These are phyloP conservation scores for Drosophila antonietae DNA, from an alignment of 2,888 invertebrate genomes.

Conservation along the genomic window DNA sequence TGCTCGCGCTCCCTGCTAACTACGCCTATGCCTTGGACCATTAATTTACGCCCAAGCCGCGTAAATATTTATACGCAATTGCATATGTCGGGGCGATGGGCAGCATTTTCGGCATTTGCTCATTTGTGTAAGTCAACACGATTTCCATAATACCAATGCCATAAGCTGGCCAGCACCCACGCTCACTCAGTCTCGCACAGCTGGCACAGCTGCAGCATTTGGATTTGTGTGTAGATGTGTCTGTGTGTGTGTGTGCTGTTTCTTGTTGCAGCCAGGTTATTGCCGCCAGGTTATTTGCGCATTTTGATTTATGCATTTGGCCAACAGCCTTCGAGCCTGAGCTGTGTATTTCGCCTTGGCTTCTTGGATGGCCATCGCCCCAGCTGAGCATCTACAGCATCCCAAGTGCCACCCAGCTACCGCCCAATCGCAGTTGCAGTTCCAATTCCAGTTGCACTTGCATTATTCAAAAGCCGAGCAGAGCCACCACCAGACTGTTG, in stretches of 20 bases:
- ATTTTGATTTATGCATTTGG: slow-evolving; percentile 73
- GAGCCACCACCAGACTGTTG: slow-evolving; percentile 31
- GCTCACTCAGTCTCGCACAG: background rate
- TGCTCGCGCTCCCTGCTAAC: background rate
- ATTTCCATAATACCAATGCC: slow-evolving; percentile 70
- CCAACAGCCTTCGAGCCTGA: slow-evolving; percentile 28
- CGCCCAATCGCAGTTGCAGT: slow-evolving; percentile 48
- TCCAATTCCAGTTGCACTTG: slow-evolving; percentile 53
- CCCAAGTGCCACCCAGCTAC: slow-evolving; percentile 8
- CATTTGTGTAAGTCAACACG: slow-evolving; percentile 76
- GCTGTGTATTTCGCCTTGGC: slow-evolving; percentile 38
- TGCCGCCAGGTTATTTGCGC: slow-evolving; percentile 69
- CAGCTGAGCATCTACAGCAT: background rate
- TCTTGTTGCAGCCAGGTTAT: slow-evolving; percentile 17
- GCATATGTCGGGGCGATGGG: slow-evolving; percentile 58
- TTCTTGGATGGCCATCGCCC: slow-evolving; percentile 34
- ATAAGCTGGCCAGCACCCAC: slow-evolving; percentile 13
- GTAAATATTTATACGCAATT: slow-evolving; percentile 75
- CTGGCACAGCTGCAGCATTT: slow-evolving; percentile 46
- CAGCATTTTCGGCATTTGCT: slow-evolving; percentile 63
- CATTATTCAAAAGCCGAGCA: slow-evolving; percentile 72
- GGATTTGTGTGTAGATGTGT: slow-evolving; percentile 14
- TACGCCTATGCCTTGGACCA: slow-evolving; percentile 39
- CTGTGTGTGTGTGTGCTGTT: slow-evolving; percentile 13
- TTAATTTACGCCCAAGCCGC: slow-evolving; percentile 67